These are phyloP conservation scores for Sebastiscus tertius DNA, from an alignment of 2,797 vertebrate species.

Conservation along the genomic window DNA sequence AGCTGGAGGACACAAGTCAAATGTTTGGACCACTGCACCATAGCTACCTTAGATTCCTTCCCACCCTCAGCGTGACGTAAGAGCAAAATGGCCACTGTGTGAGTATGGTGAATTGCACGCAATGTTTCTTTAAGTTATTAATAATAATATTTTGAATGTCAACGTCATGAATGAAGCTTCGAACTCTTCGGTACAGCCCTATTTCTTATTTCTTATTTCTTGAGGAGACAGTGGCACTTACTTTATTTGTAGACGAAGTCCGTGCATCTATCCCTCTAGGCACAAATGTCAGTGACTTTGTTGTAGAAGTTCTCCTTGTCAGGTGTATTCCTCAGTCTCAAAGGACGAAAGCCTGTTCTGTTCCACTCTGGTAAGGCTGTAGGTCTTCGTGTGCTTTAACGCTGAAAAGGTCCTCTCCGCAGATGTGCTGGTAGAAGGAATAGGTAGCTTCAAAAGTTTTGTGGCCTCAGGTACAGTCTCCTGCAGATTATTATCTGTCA, in stretches of 20 bases:
- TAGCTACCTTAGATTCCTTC: too few relatives aligned
- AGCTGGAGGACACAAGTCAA: too few relatives aligned
- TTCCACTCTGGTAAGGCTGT: neutral
- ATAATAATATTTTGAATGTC: neutral
- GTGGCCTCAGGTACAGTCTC: neutral
- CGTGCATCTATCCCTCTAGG: too few relatives aligned
- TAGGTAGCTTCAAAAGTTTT: neutral
- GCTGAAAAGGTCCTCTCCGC: neutral
- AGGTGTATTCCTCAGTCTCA: too few relatives aligned
- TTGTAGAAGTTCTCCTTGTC: neutral
- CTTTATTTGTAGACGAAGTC: neutral
- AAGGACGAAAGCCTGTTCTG: neutral
- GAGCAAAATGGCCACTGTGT: too few relatives aligned
- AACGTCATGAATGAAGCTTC: neutral
- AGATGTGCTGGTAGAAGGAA: neutral
- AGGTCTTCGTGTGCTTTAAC: neutral
- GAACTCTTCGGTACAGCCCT: neutral
- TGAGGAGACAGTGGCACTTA: neutral
- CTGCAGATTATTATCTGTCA: neutral
- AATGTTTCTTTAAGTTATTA: neutral
- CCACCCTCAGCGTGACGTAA: too few relatives aligned
- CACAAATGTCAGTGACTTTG: too few relatives aligned
- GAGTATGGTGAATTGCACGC: too few relatives aligned
- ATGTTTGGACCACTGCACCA: too few relatives aligned
- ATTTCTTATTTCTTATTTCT: neutral